Evolutionary conservation across 2,888 invertebrate genomes (phyloP).

Genomic region (Lissocephala sabroskyi): DNA sequence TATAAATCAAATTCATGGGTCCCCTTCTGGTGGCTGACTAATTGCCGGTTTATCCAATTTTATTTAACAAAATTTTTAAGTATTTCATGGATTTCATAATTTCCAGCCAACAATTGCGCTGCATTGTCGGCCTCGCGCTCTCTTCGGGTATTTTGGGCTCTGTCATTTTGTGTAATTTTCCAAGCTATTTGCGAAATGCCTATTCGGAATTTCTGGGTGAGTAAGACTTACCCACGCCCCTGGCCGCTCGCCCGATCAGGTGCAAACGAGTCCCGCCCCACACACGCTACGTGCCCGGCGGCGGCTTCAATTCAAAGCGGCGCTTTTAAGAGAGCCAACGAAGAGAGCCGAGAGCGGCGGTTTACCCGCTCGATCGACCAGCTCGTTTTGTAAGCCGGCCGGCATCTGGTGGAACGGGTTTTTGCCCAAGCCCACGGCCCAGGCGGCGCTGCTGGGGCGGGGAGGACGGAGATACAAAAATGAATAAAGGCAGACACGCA

Average conservation of each 20-base stretch:
- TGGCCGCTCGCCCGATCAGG: slow-evolving; percentile 3
- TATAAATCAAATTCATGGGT: slow-evolving; percentile 20
- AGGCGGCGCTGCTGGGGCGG: slow-evolving; percentile 9
- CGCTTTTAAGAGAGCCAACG: no score
- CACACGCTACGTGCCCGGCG: no score
- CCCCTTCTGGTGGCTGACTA: no score
- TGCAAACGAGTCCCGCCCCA: no score
- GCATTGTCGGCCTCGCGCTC: slow-evolving; percentile 16
- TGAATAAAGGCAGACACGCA: slow-evolving; percentile 7
- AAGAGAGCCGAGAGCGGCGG: no score
- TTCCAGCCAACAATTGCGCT: slow-evolving; percentile 37
- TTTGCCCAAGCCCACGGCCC: slow-evolving; percentile 19
- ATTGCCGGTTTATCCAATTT: no score
- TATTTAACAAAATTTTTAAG: no score
- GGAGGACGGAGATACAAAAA: slow-evolving; percentile 40
- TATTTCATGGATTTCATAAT: slow-evolving; percentile 39
- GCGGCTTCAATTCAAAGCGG: no score
- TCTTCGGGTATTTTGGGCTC: not conserved
- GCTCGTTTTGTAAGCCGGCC: slow-evolving; percentile 58
- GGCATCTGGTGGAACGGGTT: slow-evolving; percentile 65
- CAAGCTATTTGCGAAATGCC: slow-evolving; percentile 47
- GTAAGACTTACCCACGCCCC: slow-evolving; percentile 3
- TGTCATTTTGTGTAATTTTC: slow-evolving; percentile 33
- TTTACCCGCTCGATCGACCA: no score
- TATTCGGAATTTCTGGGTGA: slow-evolving; percentile 14